These are phyloP conservation scores for Ambastaia sidthimunki DNA, from an alignment of 2,797 vertebrate species.

Conservation along the genomic window DNA sequence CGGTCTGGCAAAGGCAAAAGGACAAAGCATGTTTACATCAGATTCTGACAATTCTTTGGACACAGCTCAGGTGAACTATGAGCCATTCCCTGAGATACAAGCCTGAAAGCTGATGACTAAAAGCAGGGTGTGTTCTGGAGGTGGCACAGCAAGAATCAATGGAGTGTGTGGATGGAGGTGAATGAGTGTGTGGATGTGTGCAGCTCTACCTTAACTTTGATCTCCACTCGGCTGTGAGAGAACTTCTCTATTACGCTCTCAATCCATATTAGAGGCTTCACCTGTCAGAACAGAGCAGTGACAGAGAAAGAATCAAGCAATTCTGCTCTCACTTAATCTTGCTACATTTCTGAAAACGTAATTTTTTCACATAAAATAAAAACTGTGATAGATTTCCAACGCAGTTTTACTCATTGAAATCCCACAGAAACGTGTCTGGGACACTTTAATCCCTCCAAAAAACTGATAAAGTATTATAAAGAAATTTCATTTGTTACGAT, in stretches of 20 bases:
- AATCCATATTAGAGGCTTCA: slow-evolving; percentile 86
- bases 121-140: slow-evolving; percentile 14
- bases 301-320: slow-evolving; percentile 34
- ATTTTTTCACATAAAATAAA: too few relatives aligned
- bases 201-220: slow-evolving; percentile 83
- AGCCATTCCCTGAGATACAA: slow-evolving; percentile 34
- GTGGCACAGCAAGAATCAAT: slow-evolving; percentile 39
- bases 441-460: too few relatives aligned
- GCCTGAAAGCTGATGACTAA: slow-evolving; percentile 42
- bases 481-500: too few relatives aligned
- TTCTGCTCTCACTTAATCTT: slow-evolving; percentile 14
- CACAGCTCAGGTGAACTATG: slow-evolving; percentile 47
- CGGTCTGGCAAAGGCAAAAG: slow-evolving; percentile 31
- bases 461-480: too few relatives aligned
- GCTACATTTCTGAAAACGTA: neutral
- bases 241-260: slow-evolving; percentile 85
- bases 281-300: slow-evolving; percentile 66
- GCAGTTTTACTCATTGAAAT: neutral
- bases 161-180: slow-evolving; percentile 37
- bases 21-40: slow-evolving; percentile 36
- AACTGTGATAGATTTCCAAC: neutral
- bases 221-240: slow-evolving; percentile 85
- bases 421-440: too few relatives aligned
- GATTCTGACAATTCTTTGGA: slow-evolving; percentile 33
- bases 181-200: slow-evolving; percentile 50